Evolutionary conservation across 2,113 vertebrate genomes (phyloP).

Genomic region (Hymenochirus boettgeri): DNA sequence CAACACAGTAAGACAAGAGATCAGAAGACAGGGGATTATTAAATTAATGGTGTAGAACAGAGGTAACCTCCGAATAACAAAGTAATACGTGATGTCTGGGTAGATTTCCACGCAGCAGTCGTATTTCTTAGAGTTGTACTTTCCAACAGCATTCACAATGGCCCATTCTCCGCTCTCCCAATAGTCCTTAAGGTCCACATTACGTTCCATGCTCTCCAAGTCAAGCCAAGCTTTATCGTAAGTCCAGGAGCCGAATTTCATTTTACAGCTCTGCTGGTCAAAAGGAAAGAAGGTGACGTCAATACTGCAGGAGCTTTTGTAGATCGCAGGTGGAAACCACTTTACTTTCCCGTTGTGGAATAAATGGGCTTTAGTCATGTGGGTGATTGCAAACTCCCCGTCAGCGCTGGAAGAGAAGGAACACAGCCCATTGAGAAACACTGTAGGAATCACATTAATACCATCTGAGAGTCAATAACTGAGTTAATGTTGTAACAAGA

Average conservation of each 20-base stretch:
- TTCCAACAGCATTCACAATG: slow-evolving; percentile 82
- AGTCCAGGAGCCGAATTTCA: slow-evolving; percentile 97
- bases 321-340: slow-evolving; percentile 94
- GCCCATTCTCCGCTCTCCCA: slow-evolving; percentile 98
- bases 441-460: no score
- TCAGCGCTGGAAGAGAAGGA: slow-evolving; percentile 68
- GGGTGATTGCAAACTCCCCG: slow-evolving; percentile 88
- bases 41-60: slow-evolving; percentile 98
- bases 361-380: slow-evolving; percentile 94
- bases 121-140: slow-evolving; percentile 91
- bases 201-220: slow-evolving; percentile 80
- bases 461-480: no score
- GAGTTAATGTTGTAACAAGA: no score
- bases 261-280: slow-evolving; percentile 96
- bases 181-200: slow-evolving; percentile 89
- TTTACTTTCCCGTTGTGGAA: slow-evolving; percentile 76
- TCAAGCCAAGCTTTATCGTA: slow-evolving; percentile 98
- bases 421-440: no score
- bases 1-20: slow-evolving; percentile 90
- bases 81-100: slow-evolving; percentile 90
- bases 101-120: slow-evolving; percentile 95
- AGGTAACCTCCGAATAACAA: slow-evolving; percentile 85
- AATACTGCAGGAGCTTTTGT: slow-evolving; percentile 98
- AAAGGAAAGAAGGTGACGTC: slow-evolving; percentile 98
- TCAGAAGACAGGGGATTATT: slow-evolving; percentile 89